These are phyloP conservation scores for Trididemnum clinides DNA, from an alignment of 23 tunicate genomes.

Conservation along the genomic window DNA sequence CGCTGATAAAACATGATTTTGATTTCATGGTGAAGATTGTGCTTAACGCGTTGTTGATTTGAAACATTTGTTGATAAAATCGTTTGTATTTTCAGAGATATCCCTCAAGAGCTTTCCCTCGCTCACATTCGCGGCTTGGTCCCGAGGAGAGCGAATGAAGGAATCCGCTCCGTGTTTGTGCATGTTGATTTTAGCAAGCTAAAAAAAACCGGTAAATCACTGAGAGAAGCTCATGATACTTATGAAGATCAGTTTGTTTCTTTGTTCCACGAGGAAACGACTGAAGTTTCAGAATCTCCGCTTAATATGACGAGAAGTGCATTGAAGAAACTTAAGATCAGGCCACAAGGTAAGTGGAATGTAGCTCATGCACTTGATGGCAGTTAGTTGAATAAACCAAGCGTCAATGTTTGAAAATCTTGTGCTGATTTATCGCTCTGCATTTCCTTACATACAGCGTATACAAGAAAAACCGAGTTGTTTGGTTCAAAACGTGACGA, in stretches of 20 bases:
- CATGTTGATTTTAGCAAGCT: constrained; percentile 39
- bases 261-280: constrained; percentile 43
- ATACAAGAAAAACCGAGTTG: too few species aligned
- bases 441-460: too few species aligned
- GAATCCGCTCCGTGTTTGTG: constrained; percentile 21
- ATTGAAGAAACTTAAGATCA: constrained; percentile 53
- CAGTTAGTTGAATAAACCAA: too few species aligned
- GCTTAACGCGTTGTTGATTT: too few species aligned
- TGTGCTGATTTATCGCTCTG: too few species aligned
- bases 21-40: too few species aligned
- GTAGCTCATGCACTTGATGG: too few species aligned
- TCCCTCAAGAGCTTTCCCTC: constrained; percentile 61
- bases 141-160: constrained; percentile 42
- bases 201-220: constrained; percentile 16
- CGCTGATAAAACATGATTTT: too few species aligned
- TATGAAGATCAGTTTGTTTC: constrained; percentile 83
- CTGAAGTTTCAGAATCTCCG: constrained; percentile 24
- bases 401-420: too few species aligned
- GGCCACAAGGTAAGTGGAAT: constrained; percentile 22
- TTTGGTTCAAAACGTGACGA: too few species aligned
- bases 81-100: constrained; percentile 27
- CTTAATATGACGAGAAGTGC: constrained; percentile 55
- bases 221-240: constrained; percentile 39
- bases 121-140: constrained; percentile 73
- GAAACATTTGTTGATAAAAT: too few species aligned